Evolutionary conservation across 2,113 vertebrate species (phyloP), one percentile per base, ranked within the genome.

Genomic region (Chunga burmeisteri): DNA sequence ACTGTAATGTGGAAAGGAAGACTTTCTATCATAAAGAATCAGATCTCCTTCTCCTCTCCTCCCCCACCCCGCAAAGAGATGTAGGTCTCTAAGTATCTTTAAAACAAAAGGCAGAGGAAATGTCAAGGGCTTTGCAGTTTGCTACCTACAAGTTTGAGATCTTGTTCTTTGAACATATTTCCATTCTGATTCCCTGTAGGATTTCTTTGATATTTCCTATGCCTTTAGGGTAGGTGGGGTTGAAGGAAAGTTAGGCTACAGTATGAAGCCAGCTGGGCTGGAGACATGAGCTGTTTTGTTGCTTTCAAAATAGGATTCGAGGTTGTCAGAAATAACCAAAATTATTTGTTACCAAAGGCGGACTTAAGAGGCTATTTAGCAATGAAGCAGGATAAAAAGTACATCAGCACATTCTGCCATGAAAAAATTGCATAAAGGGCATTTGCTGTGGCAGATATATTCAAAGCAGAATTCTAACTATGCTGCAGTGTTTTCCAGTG

Each of bases 201-300:
- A 72, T 17, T 73, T 70, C 72, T 95, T 84, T 92, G 46, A 63
- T 95, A 90, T 95, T 94, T 97, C 46, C 34, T 42, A 53, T 71
- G 42, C 49, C 75, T 96, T 97, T 68, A 83, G 65, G 52, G 47
- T 38, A 32, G 23, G 3, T 75, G 68, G 8, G 40, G 18, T 42
- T 88, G 71, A 93, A 90, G 63, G 30, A 67, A 90, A 82, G 10
- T 46, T 80, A 44, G 50, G 77, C 59, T 67, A 11, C 15, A 72
- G 16, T 55, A 55, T 74, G 56, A 92, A 66, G 18, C 17, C 56
- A 86, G 5, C 44, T 47, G 7, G 63, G 26, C 46, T 92, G 34
- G n/a, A 92, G 29, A 49, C 36, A 32, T 40, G 22, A 81, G 21
- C 16, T 30, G 30, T 83, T 96, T 94, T 30, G 0, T 44, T 59